These are phyloP conservation scores for Lycocerus yunnanus DNA, from an alignment of 2,888 invertebrate genomes.

Conservation along the genomic window DNA sequence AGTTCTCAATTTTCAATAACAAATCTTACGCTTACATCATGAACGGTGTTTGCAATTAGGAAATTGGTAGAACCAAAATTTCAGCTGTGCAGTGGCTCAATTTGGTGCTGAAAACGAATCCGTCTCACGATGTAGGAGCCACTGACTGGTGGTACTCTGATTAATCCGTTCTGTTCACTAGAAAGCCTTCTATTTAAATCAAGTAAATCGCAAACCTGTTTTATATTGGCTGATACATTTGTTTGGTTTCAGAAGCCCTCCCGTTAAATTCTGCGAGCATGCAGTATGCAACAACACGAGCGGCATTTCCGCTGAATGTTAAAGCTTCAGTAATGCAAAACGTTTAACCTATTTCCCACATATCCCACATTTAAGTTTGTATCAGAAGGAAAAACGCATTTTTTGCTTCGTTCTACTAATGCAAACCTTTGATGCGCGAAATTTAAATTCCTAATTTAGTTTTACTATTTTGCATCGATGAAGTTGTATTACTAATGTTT, in stretches of 20 bases:
- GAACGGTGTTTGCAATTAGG: too few species aligned
- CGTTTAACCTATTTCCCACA: neutral
- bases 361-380: neutral
- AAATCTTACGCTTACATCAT: too few species aligned
- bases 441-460: neutral
- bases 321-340: neutral
- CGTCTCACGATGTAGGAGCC: too few species aligned
- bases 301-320: neutral
- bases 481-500: neutral
- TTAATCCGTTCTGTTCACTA: neutral
- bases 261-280: neutral
- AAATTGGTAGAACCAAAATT: too few species aligned
- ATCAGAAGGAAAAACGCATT: neutral
- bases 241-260: neutral
- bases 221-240: neutral
- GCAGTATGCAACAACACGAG: neutral
- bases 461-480: neutral
- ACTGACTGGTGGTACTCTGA: neutral
- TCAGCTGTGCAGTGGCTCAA: too few species aligned
- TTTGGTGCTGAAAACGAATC: neutral
- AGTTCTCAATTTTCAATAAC: too few species aligned
- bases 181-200: neutral
- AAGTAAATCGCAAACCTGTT: neutral
- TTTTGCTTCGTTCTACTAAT: neutral
- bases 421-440: neutral